Base-by-base conservation (phyloP, 2,797 vertebrate genomes). In the Trachurus trachurus region DNA sequence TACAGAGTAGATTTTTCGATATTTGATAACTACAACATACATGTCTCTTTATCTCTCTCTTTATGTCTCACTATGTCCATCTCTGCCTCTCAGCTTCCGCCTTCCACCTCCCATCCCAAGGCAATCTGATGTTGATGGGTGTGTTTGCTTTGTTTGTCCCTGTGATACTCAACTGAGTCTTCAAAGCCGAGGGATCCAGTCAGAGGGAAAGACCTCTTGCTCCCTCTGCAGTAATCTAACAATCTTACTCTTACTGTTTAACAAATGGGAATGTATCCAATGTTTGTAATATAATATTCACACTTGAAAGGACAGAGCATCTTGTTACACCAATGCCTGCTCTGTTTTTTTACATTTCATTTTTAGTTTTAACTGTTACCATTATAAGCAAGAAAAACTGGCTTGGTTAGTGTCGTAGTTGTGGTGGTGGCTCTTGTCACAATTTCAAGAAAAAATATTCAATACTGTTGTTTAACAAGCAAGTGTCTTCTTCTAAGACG, bases 61-160 rank as follows among this genome's bases (percentile, higher is more conserved):
- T 72, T 45, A 26, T 74, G 9, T 75, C 9, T 78, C 69, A 37
- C 76, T 34, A 50, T 90, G 74, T 72, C 3, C 2, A 1, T 29
- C 54, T 81, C 39, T 64, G 58, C 19, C 17, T 73, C 47, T 17
- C 45, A 92, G 81, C 83, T 34, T 40, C 83, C 8, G 62, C 62
- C 15, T 63, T 59, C 52, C 73, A 75, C 50, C 47, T 80, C 44
- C 76, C 76, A 21, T 69, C 80, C 16, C 78, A 52, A 5, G 26
- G 61, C 10, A 29, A 26, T 50, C 45, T 92, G 62, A 50, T 88
- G 71, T 5, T 90, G 31, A 64, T 83, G 56, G 65, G 67, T 45
- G 21, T 92, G 45, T 71, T 90, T 45, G 73, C 86, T 29, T 34
- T 94, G 34, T 69, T 81, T 49, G 13, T 83, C 10, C 66, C 79